phyloP scores from a whole-genome alignment of 2,888 invertebrate species.

The Epinotia ramella region DNA sequence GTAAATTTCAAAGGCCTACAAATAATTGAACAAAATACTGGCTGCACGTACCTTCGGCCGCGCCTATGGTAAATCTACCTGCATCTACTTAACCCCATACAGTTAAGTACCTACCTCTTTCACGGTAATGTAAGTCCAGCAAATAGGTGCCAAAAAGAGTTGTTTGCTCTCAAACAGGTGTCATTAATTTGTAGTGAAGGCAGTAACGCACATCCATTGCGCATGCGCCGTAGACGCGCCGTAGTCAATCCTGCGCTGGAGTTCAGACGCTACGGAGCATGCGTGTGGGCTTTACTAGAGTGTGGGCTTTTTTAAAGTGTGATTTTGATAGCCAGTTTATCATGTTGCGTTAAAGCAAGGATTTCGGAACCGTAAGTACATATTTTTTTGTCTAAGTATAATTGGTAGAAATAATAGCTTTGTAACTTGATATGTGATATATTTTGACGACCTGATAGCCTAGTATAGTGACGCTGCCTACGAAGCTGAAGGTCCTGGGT shows the following conservation, averaged over 20 bases:
- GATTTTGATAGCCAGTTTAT: background rate
- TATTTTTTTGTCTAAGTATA: background rate
- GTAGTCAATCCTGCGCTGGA: constrained; percentile 3
- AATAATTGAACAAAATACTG: background rate
- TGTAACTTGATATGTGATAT: too few species aligned
- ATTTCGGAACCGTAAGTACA: constrained; percentile 20
- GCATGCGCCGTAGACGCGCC: constrained; percentile 25
- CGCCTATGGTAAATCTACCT: background rate
- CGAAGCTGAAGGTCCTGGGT: too few species aligned
- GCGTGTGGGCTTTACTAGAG: constrained; percentile 1
- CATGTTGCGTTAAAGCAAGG: background rate
- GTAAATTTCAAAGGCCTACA: background rate
- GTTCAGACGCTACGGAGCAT: constrained; percentile 1
- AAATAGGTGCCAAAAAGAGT: constrained; percentile 44
- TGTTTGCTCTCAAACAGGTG: constrained; percentile 45
- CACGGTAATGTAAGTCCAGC: constrained; percentile 27
- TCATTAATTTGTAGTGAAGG: constrained; percentile 42
- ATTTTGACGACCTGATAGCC: too few species aligned
- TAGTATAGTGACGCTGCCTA: too few species aligned
- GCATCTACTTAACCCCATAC: background rate
- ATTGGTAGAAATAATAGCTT: background rate
- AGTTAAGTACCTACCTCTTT: background rate
- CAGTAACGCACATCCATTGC: constrained; percentile 29
- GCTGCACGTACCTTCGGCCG: background rate
- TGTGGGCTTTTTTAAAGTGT: background rate